Evolutionary conservation across 2,888 invertebrate genomes (phyloP).

Genomic region (Stictocephala bisonia): DNA sequence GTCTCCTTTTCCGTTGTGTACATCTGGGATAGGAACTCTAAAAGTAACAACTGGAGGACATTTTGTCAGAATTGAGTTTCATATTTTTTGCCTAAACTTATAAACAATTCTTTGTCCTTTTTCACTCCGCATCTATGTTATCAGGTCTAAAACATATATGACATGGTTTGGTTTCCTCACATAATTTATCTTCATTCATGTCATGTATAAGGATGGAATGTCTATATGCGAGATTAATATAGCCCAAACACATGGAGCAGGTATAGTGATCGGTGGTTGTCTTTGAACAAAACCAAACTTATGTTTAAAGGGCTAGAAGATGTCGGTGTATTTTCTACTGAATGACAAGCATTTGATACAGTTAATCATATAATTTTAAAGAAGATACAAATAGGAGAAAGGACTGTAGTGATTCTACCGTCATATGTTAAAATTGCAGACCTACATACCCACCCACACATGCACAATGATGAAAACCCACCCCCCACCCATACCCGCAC

Average conservation of each 20-base stretch:
- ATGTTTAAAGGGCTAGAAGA: no score
- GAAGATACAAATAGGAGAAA: no score
- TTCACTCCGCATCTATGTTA: no score
- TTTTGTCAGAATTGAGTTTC: slow-evolving; percentile 37
- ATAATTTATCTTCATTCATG: not conserved
- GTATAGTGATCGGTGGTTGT: not conserved
- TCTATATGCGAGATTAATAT: not conserved
- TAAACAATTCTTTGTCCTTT: not conserved
- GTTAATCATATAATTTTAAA: no score
- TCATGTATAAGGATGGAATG: not conserved
- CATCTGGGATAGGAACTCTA: slow-evolving; percentile 43
- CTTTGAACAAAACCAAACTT: not conserved
- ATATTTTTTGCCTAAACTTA: slow-evolving; percentile 40
- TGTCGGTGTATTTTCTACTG: no score
- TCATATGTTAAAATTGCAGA: no score
- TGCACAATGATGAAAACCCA: no score
- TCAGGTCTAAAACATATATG: not conserved
- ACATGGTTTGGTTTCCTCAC: not conserved
- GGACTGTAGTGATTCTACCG: not conserved
- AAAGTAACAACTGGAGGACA: slow-evolving; percentile 32
- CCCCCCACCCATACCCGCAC: no score
- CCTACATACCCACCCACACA: no score
- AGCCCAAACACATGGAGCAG: not conserved
- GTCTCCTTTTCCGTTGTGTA: no score
- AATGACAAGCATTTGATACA: not conserved